Percentiles rank a stretch among this genome's conserved stretches.
These are phyloP conservation scores for Cranoglanis bouderius DNA, from an alignment of 2,113 vertebrate genomes.

Conservation along the genomic window DNA sequence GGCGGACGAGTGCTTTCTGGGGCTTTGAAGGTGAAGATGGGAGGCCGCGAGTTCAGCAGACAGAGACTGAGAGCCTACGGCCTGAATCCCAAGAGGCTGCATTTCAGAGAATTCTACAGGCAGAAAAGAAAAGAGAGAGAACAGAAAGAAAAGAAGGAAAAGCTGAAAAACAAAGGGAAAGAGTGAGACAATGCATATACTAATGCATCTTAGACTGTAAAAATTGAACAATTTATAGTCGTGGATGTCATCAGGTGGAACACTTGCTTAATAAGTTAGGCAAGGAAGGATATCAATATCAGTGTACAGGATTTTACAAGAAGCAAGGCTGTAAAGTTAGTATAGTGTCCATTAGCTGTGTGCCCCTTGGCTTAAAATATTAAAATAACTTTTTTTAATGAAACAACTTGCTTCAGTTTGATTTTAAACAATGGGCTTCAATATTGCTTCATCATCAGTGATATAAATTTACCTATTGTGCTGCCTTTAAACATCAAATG, in stretches of 20 bases:
- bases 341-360: background rate
- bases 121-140: slow-evolving; percentile 66
- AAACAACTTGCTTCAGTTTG: background rate
- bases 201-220: background rate
- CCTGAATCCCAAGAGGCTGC: slow-evolving; percentile 83
- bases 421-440: background rate
- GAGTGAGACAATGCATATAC: background rate
- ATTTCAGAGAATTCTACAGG: slow-evolving; percentile 78
- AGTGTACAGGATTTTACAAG: background rate
- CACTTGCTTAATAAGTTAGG: background rate
- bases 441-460: background rate
- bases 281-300: background rate
- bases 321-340: background rate
- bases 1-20: slow-evolving; percentile 61
- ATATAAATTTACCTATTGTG: background rate
- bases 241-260: background rate
- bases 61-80: slow-evolving; percentile 85
- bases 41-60: slow-evolving; percentile 78
- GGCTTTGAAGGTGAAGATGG: slow-evolving; percentile 69
- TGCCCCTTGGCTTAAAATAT: background rate
- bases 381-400: background rate
- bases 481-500: background rate
- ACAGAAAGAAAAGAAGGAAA: slow-evolving; percentile 59
- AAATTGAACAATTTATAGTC: background rate
- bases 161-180: slow-evolving; percentile 47